These are phyloP conservation scores for Rhingia rostrata DNA, from an alignment of 2,888 invertebrate genomes.

Conservation along the genomic window DNA sequence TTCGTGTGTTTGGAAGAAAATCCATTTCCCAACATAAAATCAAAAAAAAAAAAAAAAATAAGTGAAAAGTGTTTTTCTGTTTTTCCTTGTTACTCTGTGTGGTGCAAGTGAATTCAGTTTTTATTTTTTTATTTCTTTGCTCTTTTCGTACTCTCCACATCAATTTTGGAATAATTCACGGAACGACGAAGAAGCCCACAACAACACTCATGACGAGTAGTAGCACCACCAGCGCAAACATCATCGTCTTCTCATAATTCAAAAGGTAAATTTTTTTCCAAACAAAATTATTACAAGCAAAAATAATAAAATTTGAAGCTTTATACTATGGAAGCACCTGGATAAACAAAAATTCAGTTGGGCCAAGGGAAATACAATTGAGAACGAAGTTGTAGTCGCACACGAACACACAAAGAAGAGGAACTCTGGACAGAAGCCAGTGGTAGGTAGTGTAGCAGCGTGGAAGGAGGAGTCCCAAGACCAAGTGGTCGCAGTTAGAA, in stretches of 20 bases:
- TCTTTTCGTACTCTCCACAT: slow-evolving; percentile 28
- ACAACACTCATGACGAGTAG: slow-evolving; percentile 44
- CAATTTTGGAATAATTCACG: slow-evolving; percentile 69
- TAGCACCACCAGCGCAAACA: slow-evolving; percentile 31
- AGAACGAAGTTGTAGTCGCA: slow-evolving; percentile 25
- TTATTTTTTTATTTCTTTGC: slow-evolving; percentile 16
- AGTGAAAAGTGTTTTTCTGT: slow-evolving; percentile 57
- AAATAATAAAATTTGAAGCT: slow-evolving; percentile 37
- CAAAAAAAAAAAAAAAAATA: slow-evolving; percentile 31
- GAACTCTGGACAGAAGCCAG: slow-evolving; percentile 53
- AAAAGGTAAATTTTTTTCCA: slow-evolving; percentile 66
- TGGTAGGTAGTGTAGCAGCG: slow-evolving; percentile 6
- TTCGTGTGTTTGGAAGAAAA: slow-evolving; percentile 53
- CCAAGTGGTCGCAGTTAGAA: slow-evolving; percentile 54
- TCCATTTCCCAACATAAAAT: slow-evolving; percentile 39
- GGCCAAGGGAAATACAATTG: slow-evolving; percentile 58
- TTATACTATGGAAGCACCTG: slow-evolving; percentile 66
- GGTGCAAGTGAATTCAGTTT: slow-evolving; percentile 61
- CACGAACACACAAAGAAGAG: slow-evolving; percentile 1
- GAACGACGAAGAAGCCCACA: slow-evolving; percentile 44
- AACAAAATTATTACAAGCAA: slow-evolving; percentile 40
- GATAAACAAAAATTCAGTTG: slow-evolving; percentile 55
- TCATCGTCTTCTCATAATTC: slow-evolving; percentile 64
- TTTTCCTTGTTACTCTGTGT: slow-evolving; percentile 39
- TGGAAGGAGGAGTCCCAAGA: slow-evolving; percentile 31